A percentile compares a stretch with the other conserved stretches of the same genome.
phyloP scores from a whole-genome alignment of 1,140 invertebrate species.

The Marisa cornuarietis region DNA sequence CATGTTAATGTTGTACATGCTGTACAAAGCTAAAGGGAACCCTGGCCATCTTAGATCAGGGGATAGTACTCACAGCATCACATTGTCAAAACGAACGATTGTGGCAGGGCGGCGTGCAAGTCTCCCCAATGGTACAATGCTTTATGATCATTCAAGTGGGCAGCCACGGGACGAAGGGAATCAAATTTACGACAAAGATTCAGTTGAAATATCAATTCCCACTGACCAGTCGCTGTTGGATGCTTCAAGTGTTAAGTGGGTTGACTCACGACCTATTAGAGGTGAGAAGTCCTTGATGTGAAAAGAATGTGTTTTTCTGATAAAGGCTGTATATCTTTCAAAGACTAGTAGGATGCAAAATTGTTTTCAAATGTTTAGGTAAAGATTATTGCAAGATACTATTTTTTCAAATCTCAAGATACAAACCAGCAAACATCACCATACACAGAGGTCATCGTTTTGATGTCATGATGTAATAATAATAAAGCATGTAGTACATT shows the following conservation, averaged over 20 bases:
- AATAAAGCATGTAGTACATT: too few relatives aligned
- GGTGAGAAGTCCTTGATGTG: slow-evolving; percentile 27
- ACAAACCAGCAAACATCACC: too few relatives aligned
- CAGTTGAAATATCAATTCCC: slow-evolving; percentile 3
- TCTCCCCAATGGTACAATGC: slow-evolving; percentile 4
- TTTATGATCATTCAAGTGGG: slow-evolving; percentile 17
- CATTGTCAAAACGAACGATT: too few relatives aligned
- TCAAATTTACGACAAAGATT: slow-evolving; percentile 11
- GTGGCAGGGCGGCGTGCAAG: not conserved
- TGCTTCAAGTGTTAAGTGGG: slow-evolving; percentile 43
- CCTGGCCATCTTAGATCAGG: slow-evolving; percentile 11
- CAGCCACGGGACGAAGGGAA: slow-evolving; percentile 2
- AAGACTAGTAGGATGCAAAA: too few relatives aligned
- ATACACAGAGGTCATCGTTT: too few relatives aligned
- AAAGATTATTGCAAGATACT: too few relatives aligned
- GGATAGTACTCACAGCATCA: not conserved
- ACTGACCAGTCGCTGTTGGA: slow-evolving; percentile 20
- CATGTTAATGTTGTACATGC: slow-evolving; percentile 49
- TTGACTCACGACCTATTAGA: slow-evolving; percentile 54
- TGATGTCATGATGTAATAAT: too few relatives aligned
- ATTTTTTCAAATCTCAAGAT: too few relatives aligned
- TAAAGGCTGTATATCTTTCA: not conserved
- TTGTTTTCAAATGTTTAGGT: too few relatives aligned
- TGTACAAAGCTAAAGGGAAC: slow-evolving; percentile 43
- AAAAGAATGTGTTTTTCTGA: not conserved